Percentiles rank a stretch among this genome's conserved stretches.
phyloP scores from a whole-genome alignment of 2,888 invertebrate genomes.

The Arrhopalites spinosus region DNA sequence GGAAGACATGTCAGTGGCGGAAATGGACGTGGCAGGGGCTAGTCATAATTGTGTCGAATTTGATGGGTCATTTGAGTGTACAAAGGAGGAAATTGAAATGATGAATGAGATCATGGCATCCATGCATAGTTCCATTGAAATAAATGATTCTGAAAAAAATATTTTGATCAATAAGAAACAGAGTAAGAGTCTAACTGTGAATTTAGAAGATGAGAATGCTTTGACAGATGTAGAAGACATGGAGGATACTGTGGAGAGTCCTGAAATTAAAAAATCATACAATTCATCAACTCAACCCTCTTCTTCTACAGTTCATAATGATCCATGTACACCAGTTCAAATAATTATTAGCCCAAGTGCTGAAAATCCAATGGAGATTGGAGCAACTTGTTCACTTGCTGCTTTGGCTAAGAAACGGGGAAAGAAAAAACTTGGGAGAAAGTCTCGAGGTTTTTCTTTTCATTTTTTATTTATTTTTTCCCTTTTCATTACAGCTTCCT shows the following conservation, averaged over 20 bases:
- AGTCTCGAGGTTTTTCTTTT: conserved; percentile 36
- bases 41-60: not conserved
- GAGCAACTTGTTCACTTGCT: not conserved
- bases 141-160: conserved; percentile 44
- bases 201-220: too few species aligned
- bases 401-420: conserved; percentile 30
- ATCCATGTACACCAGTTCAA: conserved; percentile 27
- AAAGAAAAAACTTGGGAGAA: conserved; percentile 36
- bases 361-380: conserved; percentile 35
- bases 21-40: conserved; percentile 9
- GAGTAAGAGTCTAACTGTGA: not conserved
- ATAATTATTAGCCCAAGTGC: conserved; percentile 29
- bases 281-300: too few species aligned
- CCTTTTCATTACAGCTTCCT: not conserved
- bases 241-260: too few species aligned
- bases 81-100: conserved; percentile 27
- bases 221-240: not conserved
- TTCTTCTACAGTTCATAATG: not conserved
- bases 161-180: not conserved
- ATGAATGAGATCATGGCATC: conserved; percentile 46
- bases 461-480: not conserved
- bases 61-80: not conserved
- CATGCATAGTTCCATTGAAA: conserved; percentile 43
- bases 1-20: conserved; percentile 48
- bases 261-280: not conserved